phyloP scores from a whole-genome alignment of 2,888 invertebrate species.

The Orchesella flavescens region DNA sequence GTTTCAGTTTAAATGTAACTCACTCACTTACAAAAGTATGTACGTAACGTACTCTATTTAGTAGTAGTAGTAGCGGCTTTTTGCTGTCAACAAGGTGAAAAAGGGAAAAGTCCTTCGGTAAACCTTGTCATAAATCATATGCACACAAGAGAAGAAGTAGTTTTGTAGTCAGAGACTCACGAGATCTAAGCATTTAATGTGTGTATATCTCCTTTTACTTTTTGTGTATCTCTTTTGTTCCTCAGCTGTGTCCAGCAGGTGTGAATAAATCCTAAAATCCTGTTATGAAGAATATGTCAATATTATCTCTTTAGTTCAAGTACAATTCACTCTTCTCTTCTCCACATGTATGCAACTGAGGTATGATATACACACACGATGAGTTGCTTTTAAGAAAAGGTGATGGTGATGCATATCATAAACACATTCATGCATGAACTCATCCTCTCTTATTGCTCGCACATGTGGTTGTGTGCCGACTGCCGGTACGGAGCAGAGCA shows the following conservation, averaged over 20 bases:
- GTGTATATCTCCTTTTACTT: conserved; percentile 1
- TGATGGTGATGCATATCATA: conserved; percentile 15
- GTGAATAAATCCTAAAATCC: conserved; percentile 59
- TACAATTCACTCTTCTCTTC: neutral
- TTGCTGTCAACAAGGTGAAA: conserved; percentile 47
- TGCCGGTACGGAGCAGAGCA: neutral
- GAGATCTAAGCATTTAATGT: neutral
- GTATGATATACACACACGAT: neutral
- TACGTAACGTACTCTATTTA: conserved; percentile 8
- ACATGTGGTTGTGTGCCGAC: neutral
- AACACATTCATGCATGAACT: conserved; percentile 6
- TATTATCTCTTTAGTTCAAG: conserved; percentile 39
- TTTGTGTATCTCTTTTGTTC: conserved; percentile 24
- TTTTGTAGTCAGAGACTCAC: neutral
- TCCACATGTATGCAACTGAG: neutral
- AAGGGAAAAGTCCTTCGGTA: conserved; percentile 56
- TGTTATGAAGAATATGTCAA: conserved; percentile 57
- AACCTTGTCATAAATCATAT: conserved; percentile 59
- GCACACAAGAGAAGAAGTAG: conserved; percentile 16
- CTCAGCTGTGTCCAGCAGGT: conserved; percentile 56
- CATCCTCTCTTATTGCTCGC: neutral
- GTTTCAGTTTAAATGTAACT: neutral
- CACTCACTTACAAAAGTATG: no score
- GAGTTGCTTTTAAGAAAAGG: neutral
- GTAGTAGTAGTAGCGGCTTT: conserved; percentile 24